These are phyloP conservation scores for Calameuta pallipes DNA, from an alignment of 2,888 invertebrate genomes.

Conservation along the genomic window DNA sequence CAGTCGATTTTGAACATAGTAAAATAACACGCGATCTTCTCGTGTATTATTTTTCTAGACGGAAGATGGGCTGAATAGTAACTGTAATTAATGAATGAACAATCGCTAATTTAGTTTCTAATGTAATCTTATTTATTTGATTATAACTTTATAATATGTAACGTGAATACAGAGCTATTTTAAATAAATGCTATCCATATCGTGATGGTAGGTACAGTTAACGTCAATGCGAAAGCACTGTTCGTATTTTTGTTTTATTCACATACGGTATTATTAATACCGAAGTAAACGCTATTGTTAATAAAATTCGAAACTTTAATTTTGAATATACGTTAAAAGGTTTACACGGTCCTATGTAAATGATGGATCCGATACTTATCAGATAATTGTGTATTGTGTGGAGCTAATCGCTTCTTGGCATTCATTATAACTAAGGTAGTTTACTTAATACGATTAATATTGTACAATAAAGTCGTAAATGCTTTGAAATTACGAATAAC, in stretches of 20 bases:
- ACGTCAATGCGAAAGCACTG: background rate
- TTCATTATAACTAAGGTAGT: background rate
- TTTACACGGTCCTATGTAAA: background rate
- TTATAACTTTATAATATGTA: constrained; percentile 24
- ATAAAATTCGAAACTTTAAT: background rate
- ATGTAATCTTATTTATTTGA: constrained; percentile 19
- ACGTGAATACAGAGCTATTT: constrained; percentile 31
- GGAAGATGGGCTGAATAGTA: background rate
- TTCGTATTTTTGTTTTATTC: background rate
- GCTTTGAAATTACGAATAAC: background rate
- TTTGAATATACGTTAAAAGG: background rate
- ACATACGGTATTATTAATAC: background rate
- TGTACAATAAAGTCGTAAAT: background rate
- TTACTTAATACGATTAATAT: background rate
- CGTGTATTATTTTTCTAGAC: background rate
- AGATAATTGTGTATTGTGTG: background rate
- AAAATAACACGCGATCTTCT: background rate
- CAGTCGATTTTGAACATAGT: background rate
- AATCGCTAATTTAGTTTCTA: background rate
- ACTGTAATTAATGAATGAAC: background rate
- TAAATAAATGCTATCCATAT: constrained; percentile 32
- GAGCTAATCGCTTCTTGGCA: background rate
- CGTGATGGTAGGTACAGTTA: constrained; percentile 15
- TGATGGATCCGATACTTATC: background rate
- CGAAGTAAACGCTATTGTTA: background rate